phyloP scores from a whole-genome alignment of 2,797 vertebrate species.

The Lepus oiostolus region DNA sequence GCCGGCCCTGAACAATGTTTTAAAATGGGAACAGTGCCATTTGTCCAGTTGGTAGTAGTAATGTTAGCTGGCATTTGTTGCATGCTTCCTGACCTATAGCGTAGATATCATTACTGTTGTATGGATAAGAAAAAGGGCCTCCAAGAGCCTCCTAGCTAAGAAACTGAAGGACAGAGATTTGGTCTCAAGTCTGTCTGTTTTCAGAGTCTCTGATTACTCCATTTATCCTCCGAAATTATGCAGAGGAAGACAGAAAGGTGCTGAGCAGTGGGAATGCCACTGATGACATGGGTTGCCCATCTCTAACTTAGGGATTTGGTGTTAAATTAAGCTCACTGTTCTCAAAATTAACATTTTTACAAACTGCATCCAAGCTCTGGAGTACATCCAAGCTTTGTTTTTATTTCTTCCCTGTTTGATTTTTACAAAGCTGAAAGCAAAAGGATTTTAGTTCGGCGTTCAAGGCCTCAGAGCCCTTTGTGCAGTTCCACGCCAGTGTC shows the following conservation, averaged over 20 bases:
- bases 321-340: constrained; percentile 11
- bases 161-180: constrained; percentile 5
- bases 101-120: not conserved
- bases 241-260: constrained; percentile 39
- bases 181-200: constrained; percentile 29
- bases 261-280: not conserved
- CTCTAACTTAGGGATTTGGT: constrained; percentile 21
- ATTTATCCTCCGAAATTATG: constrained; percentile 39
- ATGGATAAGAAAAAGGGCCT: constrained; percentile 3
- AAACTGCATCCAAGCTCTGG: not conserved
- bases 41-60: constrained; percentile 31
- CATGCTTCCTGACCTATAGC: not conserved
- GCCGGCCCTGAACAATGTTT: constrained; percentile 40
- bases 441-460: not conserved
- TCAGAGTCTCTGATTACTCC: not conserved
- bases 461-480: not conserved
- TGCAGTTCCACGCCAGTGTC: no score
- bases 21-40: constrained; percentile 23
- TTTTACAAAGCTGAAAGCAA: constrained; percentile 19
- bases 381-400: not conserved
- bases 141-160: not conserved
- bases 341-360: constrained; percentile 61
- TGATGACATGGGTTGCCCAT: not conserved
- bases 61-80: not conserved
- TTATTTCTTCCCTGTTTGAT: constrained; percentile 8